Percentiles rank a stretch among this genome's conserved stretches.
phyloP scores from a whole-genome alignment of 2,797 vertebrate genomes.

The Numenius phaeopus region DNA sequence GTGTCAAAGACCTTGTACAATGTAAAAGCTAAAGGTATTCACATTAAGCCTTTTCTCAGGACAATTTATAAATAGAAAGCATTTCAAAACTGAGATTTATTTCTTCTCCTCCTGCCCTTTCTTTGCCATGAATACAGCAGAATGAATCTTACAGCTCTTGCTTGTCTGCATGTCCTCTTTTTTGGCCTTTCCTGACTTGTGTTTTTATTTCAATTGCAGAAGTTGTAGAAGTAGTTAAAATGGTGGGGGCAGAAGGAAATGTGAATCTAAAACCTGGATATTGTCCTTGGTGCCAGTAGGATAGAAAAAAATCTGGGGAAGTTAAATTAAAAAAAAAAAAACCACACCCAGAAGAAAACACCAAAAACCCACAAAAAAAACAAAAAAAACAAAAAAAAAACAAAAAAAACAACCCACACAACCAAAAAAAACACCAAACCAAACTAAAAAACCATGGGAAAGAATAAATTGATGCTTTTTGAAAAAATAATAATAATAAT shows the following conservation, averaged over 20 bases:
- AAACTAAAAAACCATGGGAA: background rate
- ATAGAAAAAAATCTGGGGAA: background rate
- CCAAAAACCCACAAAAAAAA: background rate
- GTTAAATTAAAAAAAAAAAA: background rate
- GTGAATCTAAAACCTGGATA: background rate
- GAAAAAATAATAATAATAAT: background rate
- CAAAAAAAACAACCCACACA: background rate
- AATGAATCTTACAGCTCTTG: conserved; percentile 6
- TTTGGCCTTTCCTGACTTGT: background rate
- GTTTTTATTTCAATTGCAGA: conserved; percentile 1
- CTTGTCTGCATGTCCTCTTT: background rate
- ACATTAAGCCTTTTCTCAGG: conserved; percentile 11
- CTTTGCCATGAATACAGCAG: background rate
- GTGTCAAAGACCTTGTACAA: background rate
- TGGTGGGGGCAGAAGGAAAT: background rate
- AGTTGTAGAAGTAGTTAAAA: background rate
- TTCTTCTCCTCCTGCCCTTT: conserved; percentile 6
- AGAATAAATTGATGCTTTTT: background rate
- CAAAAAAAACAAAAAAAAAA: background rate
- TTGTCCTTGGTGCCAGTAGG: background rate
- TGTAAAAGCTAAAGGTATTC: conserved; percentile 20
- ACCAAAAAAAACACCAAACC: background rate
- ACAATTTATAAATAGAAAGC: conserved; percentile 29
- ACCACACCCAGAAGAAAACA: background rate
- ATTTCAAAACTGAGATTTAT: conserved; percentile 28